Base-by-base conservation (phyloP, 1,140 invertebrate genomes). In the Orussus abietinus region DNA sequence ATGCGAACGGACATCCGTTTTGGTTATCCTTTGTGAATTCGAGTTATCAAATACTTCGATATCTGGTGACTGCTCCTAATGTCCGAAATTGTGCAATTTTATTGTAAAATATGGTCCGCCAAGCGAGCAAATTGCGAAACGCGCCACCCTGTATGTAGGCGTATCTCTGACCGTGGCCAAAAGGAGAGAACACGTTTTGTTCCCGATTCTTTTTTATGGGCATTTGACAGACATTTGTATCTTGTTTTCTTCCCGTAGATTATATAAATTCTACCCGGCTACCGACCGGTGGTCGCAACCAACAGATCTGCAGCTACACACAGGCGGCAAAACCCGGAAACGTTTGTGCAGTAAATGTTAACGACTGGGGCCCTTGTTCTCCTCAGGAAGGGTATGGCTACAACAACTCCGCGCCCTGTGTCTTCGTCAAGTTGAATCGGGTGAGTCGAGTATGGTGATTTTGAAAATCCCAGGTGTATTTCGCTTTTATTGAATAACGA, bases 371-470 rank as follows among this genome's bases (percentile, higher is more conserved):
- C 1, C 69, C 75, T 13, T 95, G 91, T 57, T 77, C 80, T 2
- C 64, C 68, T 14, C 65, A 69, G 15, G 75, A 80, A 20, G 53
- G 69, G 19, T 94, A 85, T 56, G 87, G 89, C 1, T 95, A 82
- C 58, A 69, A 74, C 12, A 66, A 76, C 12, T 82, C 80, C 21
- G 79, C 81, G 5, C 90, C 90, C 1, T 94, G 90, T 66, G 70
- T 94, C 49, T 85, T 92, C 58, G 77, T 93, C 35, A 94, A 93
- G 70, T 71, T 94, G n/a, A 93, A 93, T 61, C 85, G 78, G 74
- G 85, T 90, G 65, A 75, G 64, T 25, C 3, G 11, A 25, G 1
- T 11, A 36, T 36, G 6, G 17, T 4, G 11, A 17, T 9, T 35
- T 10, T 3, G 3, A 11, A 38, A 7, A 38, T 38, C 6, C 10